Conservation (phyloP, 2,113 vertebrate species). For the Phoenicopterus ruber region DNA sequence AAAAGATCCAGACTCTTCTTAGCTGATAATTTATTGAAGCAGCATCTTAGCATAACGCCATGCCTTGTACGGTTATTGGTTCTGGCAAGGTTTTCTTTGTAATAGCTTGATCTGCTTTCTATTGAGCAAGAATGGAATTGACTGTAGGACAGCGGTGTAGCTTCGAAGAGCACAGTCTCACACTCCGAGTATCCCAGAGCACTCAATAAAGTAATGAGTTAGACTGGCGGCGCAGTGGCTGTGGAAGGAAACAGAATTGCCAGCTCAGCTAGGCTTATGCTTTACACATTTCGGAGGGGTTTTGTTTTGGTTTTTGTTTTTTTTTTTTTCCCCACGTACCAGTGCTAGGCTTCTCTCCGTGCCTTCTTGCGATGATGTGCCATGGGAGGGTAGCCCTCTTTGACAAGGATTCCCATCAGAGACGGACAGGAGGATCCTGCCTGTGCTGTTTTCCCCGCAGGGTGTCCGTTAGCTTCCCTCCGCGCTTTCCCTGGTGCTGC, state of each 20-base stretch:
- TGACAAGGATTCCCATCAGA: not conserved
- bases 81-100: constrained; percentile 12
- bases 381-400: not conserved
- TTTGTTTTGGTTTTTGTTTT: not conserved
- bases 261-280: not conserved
- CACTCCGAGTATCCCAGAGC: not conserved
- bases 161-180: not conserved
- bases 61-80: constrained; percentile 18
- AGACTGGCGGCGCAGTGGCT: not conserved
- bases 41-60: not conserved
- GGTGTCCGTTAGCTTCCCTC: not conserved
- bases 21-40: constrained; percentile 45
- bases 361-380: not conserved
- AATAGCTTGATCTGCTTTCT: constrained; percentile 14
- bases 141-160: not conserved
- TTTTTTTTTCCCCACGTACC: not conserved
- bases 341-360: not conserved
- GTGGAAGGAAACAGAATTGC: not conserved
- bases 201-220: constrained; percentile 36
- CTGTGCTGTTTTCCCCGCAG: not conserved
- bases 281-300: not conserved
- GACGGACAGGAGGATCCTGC: not conserved
- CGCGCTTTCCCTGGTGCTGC: constrained; percentile 36
- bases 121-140: constrained; percentile 5
- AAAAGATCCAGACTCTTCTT: not conserved